These are phyloP conservation scores for Stenoptilia bipunctidactyla DNA, from an alignment of 2,888 invertebrate genomes.

Conservation along the genomic window DNA sequence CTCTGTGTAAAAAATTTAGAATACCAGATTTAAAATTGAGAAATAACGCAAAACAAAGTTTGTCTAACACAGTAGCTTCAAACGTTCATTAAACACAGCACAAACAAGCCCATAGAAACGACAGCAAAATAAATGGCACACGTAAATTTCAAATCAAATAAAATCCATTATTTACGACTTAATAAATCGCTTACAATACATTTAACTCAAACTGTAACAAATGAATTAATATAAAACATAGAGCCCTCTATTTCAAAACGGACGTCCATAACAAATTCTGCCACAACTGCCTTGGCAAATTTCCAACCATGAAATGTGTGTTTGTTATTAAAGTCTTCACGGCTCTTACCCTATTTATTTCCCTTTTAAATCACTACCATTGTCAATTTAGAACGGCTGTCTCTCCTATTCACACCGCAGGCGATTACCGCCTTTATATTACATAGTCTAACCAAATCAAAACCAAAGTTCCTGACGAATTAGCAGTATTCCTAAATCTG, in stretches of 20 bases:
- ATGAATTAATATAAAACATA: not conserved
- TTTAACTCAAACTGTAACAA: constrained; percentile 1
- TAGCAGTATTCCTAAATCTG: constrained; percentile 19
- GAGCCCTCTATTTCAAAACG: constrained; percentile 16
- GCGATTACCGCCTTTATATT: constrained; percentile 31
- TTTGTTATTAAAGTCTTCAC: constrained; percentile 61
- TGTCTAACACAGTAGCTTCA: no score
- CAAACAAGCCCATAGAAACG: not conserved
- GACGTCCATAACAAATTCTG: constrained; percentile 41
- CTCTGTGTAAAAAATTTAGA: no score
- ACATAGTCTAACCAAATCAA: constrained; percentile 21
- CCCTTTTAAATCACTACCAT: constrained; percentile 58
- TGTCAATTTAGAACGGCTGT: constrained; percentile 58
- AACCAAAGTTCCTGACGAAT: constrained; percentile 8
- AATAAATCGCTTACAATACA: constrained; percentile 1
- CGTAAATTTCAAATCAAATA: not conserved
- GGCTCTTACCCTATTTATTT: constrained; percentile 60
- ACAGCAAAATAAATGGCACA: not conserved
- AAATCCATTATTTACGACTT: constrained; percentile 1
- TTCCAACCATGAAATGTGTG: constrained; percentile 55
- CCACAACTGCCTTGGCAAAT: constrained; percentile 40
- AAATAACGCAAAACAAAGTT: no score
- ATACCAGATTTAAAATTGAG: no score
- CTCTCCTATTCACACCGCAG: constrained; percentile 35
- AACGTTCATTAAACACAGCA: no score